Evolutionary conservation across 2,113 vertebrate genomes (phyloP), one percentile per base, ranked within the genome.

Genomic region (Merops nubicus): DNA sequence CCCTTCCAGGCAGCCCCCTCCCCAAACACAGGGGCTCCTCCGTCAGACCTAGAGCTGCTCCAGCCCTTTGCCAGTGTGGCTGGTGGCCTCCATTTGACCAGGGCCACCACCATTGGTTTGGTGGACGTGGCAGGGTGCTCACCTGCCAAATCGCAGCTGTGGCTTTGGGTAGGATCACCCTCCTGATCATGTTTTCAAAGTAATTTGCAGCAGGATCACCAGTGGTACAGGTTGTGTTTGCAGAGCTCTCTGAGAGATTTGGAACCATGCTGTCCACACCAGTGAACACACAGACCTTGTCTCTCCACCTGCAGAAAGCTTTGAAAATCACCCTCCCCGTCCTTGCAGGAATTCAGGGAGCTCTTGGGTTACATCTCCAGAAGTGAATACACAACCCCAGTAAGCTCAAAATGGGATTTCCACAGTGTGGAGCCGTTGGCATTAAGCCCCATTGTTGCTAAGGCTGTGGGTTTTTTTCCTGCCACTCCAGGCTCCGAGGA

Each of bases 401-500:
- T 79, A 73, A 70, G 40, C 48, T 85, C 91, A 95, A 86, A 86
- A 93, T 80, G 69, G 77, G 40, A 47, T 82, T 95, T 89, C 76
- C 70, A 73, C 26, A 54, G 75, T 48, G 57, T 63, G 40, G 83
- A 36, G n/a, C 38, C 63, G 15, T 94, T 90, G 77, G 54, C 50
- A 54, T 43, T 78, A 62, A 83, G 70, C 79, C 86, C 54, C 45
- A 14, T 28, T 29, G n/a, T 72, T 63, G 75, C 78, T 95, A 73
- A 94, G 33, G 29, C 63, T 91, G 14, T 3, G 8, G 17, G 31
- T 2, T 76, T 95, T 95, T 76, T 94, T 68, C n/a, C 79, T 82
- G 40, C 60, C 57, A 16, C 79, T 62, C 28, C 96, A 99, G 99
- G 99, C 87, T 99, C 99, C 1, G 99, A 99, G 98, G 99, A 99